phyloP scores from a whole-genome alignment of 2,113 vertebrate genomes.

The Tympanuchus pallidicinctus region DNA sequence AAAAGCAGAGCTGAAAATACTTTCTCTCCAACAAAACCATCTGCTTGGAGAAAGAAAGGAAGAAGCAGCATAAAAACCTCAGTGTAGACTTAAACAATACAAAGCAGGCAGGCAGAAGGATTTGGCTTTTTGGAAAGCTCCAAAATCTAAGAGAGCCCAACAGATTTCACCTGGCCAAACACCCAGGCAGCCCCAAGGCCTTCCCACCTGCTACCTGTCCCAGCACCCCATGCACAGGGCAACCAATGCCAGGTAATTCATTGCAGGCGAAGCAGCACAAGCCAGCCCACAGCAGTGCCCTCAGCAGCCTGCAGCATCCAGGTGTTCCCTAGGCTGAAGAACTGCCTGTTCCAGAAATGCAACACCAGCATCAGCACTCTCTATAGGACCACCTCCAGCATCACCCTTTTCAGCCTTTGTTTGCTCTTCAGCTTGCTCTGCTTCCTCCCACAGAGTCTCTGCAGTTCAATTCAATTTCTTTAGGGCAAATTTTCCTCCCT shows the following conservation, averaged over 20 bases:
- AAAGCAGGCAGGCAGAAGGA: background rate
- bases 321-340: background rate
- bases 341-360: background rate
- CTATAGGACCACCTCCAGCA: background rate
- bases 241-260: background rate
- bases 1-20: background rate
- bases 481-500: background rate
- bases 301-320: background rate
- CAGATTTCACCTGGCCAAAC: fast-evolving
- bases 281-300: fast-evolving
- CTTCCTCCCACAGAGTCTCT: background rate
- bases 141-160: background rate
- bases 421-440: background rate
- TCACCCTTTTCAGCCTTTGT: background rate
- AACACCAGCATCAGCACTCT: background rate
- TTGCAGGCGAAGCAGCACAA: background rate
- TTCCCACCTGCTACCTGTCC: background rate
- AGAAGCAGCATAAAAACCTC: background rate
- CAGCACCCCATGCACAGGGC: fast-evolving
- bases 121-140: background rate
- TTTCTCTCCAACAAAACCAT: background rate
- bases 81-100: background rate
- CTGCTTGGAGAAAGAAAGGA: background rate
- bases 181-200: background rate
- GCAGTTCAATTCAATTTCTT: background rate